These are phyloP conservation scores for Homalodisca vitripennis DNA, from an alignment of 1,140 invertebrate species.

Conservation along the genomic window DNA sequence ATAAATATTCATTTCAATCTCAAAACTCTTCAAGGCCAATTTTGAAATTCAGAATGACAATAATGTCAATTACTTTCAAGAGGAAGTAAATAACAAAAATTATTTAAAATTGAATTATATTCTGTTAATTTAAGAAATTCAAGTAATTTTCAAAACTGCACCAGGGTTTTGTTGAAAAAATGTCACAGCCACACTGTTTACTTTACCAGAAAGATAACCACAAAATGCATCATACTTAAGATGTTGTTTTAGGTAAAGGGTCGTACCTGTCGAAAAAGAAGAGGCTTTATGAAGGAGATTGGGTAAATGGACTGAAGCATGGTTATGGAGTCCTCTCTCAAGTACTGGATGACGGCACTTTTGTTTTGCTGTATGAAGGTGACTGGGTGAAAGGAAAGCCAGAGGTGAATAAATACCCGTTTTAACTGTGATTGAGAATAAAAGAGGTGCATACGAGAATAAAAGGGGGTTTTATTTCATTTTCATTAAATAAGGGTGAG, in stretches of 20 bases:
- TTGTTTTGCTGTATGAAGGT: conserved; percentile 46
- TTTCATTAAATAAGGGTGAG: too few species aligned
- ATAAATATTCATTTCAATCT: too few species aligned
- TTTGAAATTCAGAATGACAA: not conserved
- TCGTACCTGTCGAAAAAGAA: conserved; percentile 46
- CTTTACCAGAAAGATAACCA: not conserved
- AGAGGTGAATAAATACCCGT: conserved; percentile 47
- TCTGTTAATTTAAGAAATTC: not conserved
- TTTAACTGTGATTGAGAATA: too few species aligned
- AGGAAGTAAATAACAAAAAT: not conserved
- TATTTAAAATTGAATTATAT: not conserved
- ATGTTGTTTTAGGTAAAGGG: conserved; percentile 46
- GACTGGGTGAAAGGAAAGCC: conserved; percentile 55
- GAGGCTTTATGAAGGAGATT: conserved; percentile 55
- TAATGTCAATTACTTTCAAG: not conserved
- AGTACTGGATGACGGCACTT: conserved; percentile 48
- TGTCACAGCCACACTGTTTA: not conserved
- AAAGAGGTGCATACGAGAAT: too few species aligned
- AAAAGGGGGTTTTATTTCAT: too few species aligned
- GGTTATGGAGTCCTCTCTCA: conserved; percentile 44
- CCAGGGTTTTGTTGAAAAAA: not conserved
- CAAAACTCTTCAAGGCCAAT: too few species aligned
- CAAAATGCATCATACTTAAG: conserved; percentile 18
- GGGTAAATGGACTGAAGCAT: conserved; percentile 48
- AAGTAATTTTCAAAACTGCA: not conserved